Conservation (phyloP, 1,140 invertebrate species). For the Polyergus mexicanus region DNA sequence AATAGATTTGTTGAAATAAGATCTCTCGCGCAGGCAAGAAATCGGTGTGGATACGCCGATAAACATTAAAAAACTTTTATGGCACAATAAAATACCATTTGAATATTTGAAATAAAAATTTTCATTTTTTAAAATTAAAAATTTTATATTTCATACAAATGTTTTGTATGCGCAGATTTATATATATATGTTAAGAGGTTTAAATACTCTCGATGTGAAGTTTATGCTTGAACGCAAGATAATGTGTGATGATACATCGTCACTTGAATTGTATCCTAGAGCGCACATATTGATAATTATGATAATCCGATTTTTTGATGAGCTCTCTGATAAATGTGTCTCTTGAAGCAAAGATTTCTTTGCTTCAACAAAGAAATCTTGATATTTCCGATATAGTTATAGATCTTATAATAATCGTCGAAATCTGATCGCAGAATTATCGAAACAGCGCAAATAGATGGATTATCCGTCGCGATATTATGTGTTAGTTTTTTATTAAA, state of each 20-base stretch:
- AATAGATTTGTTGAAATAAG: no score
- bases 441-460: slow-evolving; percentile 5
- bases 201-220: no score
- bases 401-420: background rate
- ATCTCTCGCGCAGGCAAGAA: no score
- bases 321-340: background rate
- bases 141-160: background rate
- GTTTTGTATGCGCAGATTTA: background rate
- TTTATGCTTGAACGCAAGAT: background rate
- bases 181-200: background rate
- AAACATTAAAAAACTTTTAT: no score
- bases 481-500: no score
- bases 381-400: background rate
- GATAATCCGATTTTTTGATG: background rate
- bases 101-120: no score
- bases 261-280: background rate
- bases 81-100: no score
- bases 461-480: background rate
- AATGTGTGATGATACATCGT: background rate
- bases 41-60: no score
- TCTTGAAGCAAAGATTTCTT: background rate
- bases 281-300: background rate
- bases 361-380: background rate
- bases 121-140: background rate
- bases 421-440: slow-evolving; percentile 16